These are phyloP conservation scores for Synanthedon andrenaeformis DNA, from an alignment of 2,888 invertebrate genomes.

Conservation along the genomic window DNA sequence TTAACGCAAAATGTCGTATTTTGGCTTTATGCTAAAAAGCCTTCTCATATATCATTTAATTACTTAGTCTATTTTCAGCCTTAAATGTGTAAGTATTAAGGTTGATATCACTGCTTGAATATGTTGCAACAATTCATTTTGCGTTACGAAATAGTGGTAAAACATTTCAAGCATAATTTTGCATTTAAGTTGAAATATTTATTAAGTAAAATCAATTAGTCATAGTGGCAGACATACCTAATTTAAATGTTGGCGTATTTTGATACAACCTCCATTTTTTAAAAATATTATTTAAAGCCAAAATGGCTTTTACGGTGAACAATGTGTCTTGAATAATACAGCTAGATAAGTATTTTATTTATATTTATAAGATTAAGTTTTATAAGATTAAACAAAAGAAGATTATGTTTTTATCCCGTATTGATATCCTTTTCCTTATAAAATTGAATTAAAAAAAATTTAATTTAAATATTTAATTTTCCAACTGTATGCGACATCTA, in stretches of 20 bases:
- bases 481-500: no score
- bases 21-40: conserved; percentile 17
- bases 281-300: background rate
- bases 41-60: conserved; percentile 2
- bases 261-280: no score
- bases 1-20: conserved; percentile 16
- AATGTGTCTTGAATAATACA: no score
- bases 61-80: background rate
- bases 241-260: background rate
- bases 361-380: no score
- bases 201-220: background rate
- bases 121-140: background rate
- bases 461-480: no score
- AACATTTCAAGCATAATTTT: background rate
- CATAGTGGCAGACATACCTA: background rate
- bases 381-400: no score
- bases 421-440: no score
- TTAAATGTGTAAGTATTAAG: background rate
- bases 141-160: background rate
- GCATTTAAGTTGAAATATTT: background rate
- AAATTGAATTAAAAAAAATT: no score
- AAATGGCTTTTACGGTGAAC: no score
- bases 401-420: no score
- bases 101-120: background rate
- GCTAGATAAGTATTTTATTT: no score